phyloP scores from a whole-genome alignment of 2,797 vertebrate species.

The Sitta carolinensis region DNA sequence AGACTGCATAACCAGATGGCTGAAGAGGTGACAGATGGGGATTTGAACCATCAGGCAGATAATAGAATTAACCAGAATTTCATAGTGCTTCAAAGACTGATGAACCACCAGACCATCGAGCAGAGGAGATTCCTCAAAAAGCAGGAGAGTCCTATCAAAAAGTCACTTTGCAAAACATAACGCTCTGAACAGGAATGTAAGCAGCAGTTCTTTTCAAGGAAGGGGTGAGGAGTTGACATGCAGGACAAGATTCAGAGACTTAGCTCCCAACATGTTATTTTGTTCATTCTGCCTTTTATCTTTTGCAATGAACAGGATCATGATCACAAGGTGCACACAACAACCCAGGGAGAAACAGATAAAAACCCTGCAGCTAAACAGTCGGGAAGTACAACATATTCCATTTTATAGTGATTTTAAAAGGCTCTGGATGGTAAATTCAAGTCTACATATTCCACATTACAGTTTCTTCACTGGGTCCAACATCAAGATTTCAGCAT shows the following conservation, averaged over 20 bases:
- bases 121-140: neutral
- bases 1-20: slow-evolving; percentile 3
- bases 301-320: too few species aligned
- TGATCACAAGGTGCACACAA: neutral
- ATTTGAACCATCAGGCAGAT: neutral
- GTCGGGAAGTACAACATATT: neutral
- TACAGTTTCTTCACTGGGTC: neutral
- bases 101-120: neutral
- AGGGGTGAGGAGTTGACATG: neutral
- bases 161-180: neutral
- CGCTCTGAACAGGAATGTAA: neutral
- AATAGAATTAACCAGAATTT: neutral
- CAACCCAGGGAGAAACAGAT: neutral
- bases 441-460: neutral
- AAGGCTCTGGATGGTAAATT: neutral
- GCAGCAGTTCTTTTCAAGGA: neutral
- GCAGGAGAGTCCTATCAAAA: neutral
- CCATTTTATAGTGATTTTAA: neutral
- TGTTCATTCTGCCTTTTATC: too few species aligned
- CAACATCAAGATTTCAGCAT: neutral
- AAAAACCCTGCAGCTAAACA: neutral
- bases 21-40: slow-evolving; percentile 16
- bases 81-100: neutral
- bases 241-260: neutral
- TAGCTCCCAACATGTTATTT: neutral